A percentile compares a stretch with the other conserved stretches of the same genome.
phyloP scores from a whole-genome alignment of 2,888 invertebrate species.

The Drosophila melanosoma region DNA sequence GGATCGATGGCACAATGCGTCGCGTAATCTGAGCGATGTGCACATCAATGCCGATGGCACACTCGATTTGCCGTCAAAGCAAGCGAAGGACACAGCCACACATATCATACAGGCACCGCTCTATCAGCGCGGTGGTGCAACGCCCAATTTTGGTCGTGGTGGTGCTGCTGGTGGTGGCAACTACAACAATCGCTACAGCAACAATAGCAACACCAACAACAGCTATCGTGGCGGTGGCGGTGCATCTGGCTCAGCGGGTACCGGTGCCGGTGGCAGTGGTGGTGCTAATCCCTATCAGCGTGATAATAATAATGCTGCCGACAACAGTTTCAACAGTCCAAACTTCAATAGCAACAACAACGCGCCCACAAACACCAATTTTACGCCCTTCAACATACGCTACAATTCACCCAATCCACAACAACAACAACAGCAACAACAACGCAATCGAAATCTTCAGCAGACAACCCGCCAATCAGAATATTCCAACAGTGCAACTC shows the following conservation, averaged over 20 bases:
- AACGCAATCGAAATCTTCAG: slow-evolving; percentile 49
- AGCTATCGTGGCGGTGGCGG: slow-evolving; percentile 62
- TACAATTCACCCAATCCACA: slow-evolving; percentile 78
- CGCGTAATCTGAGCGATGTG: slow-evolving; percentile 86
- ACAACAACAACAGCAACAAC: slow-evolving; percentile 53
- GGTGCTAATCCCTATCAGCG: slow-evolving; percentile 62
- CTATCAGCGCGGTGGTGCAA: slow-evolving; percentile 87
- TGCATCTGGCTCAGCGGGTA: slow-evolving; percentile 2
- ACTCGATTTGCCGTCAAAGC: slow-evolving; percentile 85
- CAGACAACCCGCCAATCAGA: slow-evolving; percentile 32
- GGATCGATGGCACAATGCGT: slow-evolving; percentile 89
- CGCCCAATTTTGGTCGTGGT: slow-evolving; percentile 83
- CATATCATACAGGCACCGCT: slow-evolving; percentile 87
- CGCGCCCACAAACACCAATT: slow-evolving; percentile 44
- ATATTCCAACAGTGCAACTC: slow-evolving; percentile 15
- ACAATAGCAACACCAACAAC: slow-evolving; percentile 53
- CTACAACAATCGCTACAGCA: slow-evolving; percentile 79
- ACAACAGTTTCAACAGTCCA: slow-evolving; percentile 47
- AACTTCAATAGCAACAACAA: slow-evolving; percentile 70
- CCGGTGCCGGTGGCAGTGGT: slow-evolving; percentile 28
- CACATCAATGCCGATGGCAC: slow-evolving; percentile 86
- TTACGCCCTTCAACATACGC: slow-evolving; percentile 77
- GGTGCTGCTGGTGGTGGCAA: slow-evolving; percentile 85
- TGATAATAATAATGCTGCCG: slow-evolving; percentile 28
- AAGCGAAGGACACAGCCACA: slow-evolving; percentile 25